A percentile compares a stretch with the other conserved stretches of the same genome.
Evolutionary conservation across 2,113 vertebrate species (phyloP).

Genomic region (Microcebus lehilahytsara): DNA sequence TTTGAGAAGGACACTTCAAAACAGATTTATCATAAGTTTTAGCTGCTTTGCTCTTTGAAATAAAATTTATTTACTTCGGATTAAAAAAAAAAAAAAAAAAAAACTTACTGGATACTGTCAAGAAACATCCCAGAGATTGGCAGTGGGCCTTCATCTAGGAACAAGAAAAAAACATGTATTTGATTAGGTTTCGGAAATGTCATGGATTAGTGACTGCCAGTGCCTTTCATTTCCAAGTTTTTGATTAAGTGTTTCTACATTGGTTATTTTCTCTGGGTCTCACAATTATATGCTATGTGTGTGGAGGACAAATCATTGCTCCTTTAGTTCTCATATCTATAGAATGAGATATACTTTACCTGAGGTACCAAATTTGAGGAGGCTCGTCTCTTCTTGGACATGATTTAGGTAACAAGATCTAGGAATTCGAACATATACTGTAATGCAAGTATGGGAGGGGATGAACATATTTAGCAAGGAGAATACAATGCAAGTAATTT

Average conservation of each 20-base stretch:
- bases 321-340: not conserved
- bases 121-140: not conserved
- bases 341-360: not conserved
- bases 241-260: not conserved
- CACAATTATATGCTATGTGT: not conserved
- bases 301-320: not conserved
- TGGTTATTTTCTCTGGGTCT: not conserved
- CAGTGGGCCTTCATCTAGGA: not conserved
- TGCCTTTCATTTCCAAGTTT: not conserved
- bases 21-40: not conserved
- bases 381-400: not conserved
- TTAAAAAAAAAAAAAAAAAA: not conserved
- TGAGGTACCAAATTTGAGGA: not conserved
- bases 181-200: not conserved
- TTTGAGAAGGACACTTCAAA: not conserved
- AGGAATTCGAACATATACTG: not conserved
- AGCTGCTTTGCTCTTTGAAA: slow-evolving; percentile 5
- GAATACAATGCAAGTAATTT: not conserved
- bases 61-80: not conserved
- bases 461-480: not conserved
- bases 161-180: not conserved
- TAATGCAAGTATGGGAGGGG: not conserved
- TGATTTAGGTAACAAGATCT: not conserved
- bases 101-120: not conserved
- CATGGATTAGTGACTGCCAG: not conserved